Base-by-base conservation (phyloP, 2,797 vertebrate species). In the Manis crassicaudata region DNA sequence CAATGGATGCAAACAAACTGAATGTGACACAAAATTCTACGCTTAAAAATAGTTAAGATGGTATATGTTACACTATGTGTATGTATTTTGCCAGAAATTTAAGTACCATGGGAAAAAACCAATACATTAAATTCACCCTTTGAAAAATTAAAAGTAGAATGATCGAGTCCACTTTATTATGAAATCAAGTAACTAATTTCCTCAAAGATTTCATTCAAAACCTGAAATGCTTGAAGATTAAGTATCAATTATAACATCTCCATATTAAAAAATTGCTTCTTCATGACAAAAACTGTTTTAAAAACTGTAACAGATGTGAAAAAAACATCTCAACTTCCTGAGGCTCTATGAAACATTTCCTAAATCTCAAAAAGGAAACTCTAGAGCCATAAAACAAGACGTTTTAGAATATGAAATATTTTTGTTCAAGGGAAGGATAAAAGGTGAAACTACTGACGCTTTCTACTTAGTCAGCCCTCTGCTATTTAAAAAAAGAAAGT, bases 171-270 rank as follows among this genome's bases (percentile, higher is more conserved):
- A 73, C 50, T 88, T 35, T 75, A 92, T 67, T 63, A 81, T 68
- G 27, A 92, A 75, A 52, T 75, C 21, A 60, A 32, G 37, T 67
- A 62, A 76, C 29, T 68, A 27, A 92, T 75, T 91, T 90, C 54
- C 46, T 95, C 63, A 79, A 89, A 60, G 60, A 88, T 23, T 75
- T 27, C 21, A 94, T 58, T 87, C 40, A 72, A 82, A 91, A 54
- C 21, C 18, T 65, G 37, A 62, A 60, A 43, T 70, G 5, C 60
- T 84, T 77, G 46, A 96, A 79, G 29, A 80, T 73, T n/a, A 52
- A 85, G 11, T 29, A 67, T 46, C 23, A 62, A n/a, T 50, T 32
- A 52, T 75, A 81, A 11, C 16, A 80, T 32, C 23, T 93, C 40
- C 8, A 13, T 32, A 50, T 0, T 9, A 93, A 68, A 95, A 90